Percentiles rank a stretch among this genome's conserved stretches.
Evolutionary conservation across 2,797 vertebrate genomes (phyloP).

Genomic region (Holocentrus rufus): DNA sequence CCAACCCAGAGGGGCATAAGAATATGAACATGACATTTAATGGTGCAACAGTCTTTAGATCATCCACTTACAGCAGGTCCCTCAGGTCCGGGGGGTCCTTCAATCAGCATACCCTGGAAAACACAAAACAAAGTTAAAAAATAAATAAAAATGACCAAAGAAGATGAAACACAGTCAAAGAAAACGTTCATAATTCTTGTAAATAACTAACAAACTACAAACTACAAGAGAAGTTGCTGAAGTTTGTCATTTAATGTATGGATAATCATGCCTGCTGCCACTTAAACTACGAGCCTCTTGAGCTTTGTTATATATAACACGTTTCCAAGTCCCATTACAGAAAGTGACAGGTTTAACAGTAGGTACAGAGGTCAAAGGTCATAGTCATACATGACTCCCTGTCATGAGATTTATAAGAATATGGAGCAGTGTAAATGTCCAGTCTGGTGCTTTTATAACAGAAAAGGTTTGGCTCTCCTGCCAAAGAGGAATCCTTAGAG

Average conservation of each 20-base stretch:
- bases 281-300: too few relatives aligned
- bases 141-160: neutral
- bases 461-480: neutral
- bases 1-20: neutral
- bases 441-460: neutral
- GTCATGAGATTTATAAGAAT: neutral
- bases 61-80: conserved; percentile 87
- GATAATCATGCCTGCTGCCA: too few relatives aligned
- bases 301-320: too few relatives aligned
- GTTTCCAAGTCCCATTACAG: too few relatives aligned
- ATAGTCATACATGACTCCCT: too few relatives aligned
- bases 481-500: too few relatives aligned
- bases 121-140: neutral
- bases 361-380: too few relatives aligned
- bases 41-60: neutral
- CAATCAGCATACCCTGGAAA: conserved; percentile 91
- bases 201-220: too few relatives aligned
- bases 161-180: neutral
- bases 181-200: neutral
- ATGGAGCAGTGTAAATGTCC: too few relatives aligned
- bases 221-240: too few relatives aligned
- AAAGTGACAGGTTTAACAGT: too few relatives aligned
- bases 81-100: conserved; percentile 91
- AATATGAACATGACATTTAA: neutral
- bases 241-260: too few relatives aligned